These are phyloP conservation scores for Aquatica leii DNA, from an alignment of 2,888 invertebrate genomes.

Conservation along the genomic window DNA sequence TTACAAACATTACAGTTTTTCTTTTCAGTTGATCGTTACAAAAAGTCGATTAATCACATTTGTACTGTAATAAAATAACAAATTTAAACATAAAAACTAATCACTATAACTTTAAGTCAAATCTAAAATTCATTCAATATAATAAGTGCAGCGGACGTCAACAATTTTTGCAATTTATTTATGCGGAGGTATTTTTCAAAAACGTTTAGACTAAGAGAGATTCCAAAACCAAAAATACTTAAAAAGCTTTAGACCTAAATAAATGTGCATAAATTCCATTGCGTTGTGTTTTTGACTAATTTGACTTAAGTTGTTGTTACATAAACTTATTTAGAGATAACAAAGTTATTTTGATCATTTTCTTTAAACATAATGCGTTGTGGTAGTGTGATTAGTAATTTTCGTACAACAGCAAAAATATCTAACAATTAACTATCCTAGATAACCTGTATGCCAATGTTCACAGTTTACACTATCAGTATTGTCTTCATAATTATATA, in stretches of 20 bases:
- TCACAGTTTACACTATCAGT: constrained; percentile 51
- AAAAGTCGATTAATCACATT: constrained; percentile 5
- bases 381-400: constrained; percentile 28
- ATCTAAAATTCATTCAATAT: constrained; percentile 9
- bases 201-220: too few species aligned
- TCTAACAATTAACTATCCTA: constrained; percentile 48
- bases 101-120: not conserved
- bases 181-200: constrained; percentile 14
- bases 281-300: not conserved
- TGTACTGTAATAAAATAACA: constrained; percentile 9
- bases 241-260: not conserved
- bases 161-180: constrained; percentile 15
- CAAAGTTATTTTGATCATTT: too few species aligned
- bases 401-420: constrained; percentile 47
- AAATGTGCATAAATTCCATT: not conserved
- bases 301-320: not conserved
- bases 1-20: not conserved
- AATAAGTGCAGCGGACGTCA: not conserved
- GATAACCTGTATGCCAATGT: constrained; percentile 53
- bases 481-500: constrained; percentile 51
- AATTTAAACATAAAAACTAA: not conserved
- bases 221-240: not conserved
- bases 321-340: not conserved
- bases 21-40: not conserved
- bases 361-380: not conserved